Conservation (phyloP, 1,140 invertebrate species). For the Tenebrio molitor region DNA sequence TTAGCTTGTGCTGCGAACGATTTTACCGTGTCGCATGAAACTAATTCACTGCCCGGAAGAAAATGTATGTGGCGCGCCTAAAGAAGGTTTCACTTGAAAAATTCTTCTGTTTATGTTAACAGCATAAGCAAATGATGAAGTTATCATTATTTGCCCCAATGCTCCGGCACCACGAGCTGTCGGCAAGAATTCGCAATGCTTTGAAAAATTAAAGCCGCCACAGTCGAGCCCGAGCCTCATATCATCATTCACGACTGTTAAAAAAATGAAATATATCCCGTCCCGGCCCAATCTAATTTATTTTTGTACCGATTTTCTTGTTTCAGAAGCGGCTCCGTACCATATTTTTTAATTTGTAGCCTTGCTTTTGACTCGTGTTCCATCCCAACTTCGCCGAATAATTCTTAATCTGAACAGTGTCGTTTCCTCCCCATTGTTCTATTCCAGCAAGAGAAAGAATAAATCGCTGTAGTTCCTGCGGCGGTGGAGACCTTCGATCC, state of each 20-base stretch:
- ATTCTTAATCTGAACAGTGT: constrained; percentile 25
- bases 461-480: constrained; percentile 26
- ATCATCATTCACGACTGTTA: constrained; percentile 13
- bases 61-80: no score
- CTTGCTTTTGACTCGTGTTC: constrained; percentile 13
- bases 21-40: no score
- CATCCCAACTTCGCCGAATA: constrained; percentile 29
- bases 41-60: no score
- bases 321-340: background rate
- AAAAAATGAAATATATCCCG: constrained; percentile 17
- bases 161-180: background rate
- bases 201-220: background rate
- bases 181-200: background rate
- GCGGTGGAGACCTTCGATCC: constrained; percentile 24
- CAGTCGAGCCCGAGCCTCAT: constrained; percentile 1
- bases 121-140: background rate
- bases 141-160: background rate
- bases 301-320: constrained; percentile 21
- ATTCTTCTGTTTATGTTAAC: no score
- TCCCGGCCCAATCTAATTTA: background rate
- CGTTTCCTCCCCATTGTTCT: constrained; percentile 27
- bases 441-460: constrained; percentile 10
- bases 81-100: no score
- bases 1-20: no score
- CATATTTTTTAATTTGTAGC: constrained; percentile 27